Evolutionary conservation across 1,140 invertebrate genomes (phyloP).

Genomic region (Gerris buenoi): DNA sequence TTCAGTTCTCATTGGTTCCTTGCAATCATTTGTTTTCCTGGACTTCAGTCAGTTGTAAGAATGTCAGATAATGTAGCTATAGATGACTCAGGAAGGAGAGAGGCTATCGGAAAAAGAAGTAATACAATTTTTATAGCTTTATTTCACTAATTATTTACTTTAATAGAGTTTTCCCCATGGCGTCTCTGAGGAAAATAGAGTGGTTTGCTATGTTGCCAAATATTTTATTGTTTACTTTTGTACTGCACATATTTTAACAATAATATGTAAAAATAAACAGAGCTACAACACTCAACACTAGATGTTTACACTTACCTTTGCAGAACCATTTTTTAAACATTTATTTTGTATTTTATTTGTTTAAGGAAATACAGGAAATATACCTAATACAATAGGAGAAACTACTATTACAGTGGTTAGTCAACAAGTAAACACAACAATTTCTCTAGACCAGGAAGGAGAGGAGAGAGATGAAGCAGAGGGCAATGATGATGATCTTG

Average conservation of each 20-base stretch:
- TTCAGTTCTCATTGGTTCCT: constrained; percentile 84
- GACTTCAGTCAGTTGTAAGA: constrained; percentile 44
- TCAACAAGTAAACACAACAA: constrained; percentile 22
- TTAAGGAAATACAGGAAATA: neutral
- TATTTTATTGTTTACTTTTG: too few relatives aligned
- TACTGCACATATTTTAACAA: too few relatives aligned
- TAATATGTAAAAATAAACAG: too few relatives aligned
- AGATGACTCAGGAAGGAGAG: constrained; percentile 30
- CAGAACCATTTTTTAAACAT: neutral
- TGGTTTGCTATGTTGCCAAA: too few relatives aligned
- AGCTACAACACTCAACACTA: too few relatives aligned
- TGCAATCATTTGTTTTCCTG: constrained; percentile 89
- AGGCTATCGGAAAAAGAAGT: constrained; percentile 6
- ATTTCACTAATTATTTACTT: too few relatives aligned
- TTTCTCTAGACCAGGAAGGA: constrained; percentile 16
- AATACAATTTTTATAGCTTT: too few relatives aligned
- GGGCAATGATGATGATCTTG: constrained; percentile 27
- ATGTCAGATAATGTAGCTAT: constrained; percentile 43
- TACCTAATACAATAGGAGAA: constrained; percentile 41
- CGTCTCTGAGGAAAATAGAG: too few relatives aligned
- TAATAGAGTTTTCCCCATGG: too few relatives aligned
- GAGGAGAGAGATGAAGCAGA: constrained; percentile 30
- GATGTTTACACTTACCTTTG: neutral
- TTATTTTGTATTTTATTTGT: neutral
- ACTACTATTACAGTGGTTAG: constrained; percentile 46